These are phyloP conservation scores for Anastrepha obliqua DNA, from an alignment of 1,140 invertebrate genomes.

Conservation along the genomic window DNA sequence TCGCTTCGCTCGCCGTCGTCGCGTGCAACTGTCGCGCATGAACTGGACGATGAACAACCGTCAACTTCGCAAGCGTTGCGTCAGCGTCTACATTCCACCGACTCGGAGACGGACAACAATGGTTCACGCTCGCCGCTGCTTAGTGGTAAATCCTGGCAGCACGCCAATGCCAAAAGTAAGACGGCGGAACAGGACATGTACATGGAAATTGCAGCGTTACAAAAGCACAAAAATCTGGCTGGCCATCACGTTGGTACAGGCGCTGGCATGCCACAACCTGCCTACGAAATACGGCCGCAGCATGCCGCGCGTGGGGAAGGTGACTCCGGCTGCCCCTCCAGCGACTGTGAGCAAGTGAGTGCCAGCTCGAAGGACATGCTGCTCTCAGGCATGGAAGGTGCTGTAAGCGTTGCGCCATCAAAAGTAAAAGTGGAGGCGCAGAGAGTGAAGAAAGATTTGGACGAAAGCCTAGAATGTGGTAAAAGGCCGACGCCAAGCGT, in stretches of 20 bases:
- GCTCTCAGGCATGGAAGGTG: constrained; percentile 73
- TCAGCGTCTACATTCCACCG: constrained; percentile 75
- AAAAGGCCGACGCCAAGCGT: not conserved
- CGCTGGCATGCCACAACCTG: not conserved
- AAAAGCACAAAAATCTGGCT: constrained; percentile 54
- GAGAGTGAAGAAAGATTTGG: constrained; percentile 59
- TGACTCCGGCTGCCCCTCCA: constrained; percentile 71
- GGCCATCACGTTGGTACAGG: not conserved
- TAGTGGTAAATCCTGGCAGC: constrained; percentile 69
- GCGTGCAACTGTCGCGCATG: not conserved
- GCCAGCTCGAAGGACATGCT: constrained; percentile 81
- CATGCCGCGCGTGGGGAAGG: constrained; percentile 61
- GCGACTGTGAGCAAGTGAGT: constrained; percentile 77
- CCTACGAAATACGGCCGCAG: not conserved
- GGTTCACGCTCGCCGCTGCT: constrained; percentile 78
- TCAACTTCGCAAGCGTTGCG: constrained; percentile 76
- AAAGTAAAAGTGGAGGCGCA: constrained; percentile 5
- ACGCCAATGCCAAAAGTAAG: constrained; percentile 60
- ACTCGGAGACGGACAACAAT: constrained; percentile 79
- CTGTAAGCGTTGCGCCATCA: not conserved
- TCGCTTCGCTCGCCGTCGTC: not conserved
- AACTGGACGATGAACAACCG: constrained; percentile 51
- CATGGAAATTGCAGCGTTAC: constrained; percentile 61
- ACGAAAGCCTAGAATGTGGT: constrained; percentile 54
- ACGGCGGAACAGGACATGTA: constrained; percentile 65